Base-by-base conservation (phyloP, 2,113 vertebrate species). In the Lepisosteus osseus region DNA sequence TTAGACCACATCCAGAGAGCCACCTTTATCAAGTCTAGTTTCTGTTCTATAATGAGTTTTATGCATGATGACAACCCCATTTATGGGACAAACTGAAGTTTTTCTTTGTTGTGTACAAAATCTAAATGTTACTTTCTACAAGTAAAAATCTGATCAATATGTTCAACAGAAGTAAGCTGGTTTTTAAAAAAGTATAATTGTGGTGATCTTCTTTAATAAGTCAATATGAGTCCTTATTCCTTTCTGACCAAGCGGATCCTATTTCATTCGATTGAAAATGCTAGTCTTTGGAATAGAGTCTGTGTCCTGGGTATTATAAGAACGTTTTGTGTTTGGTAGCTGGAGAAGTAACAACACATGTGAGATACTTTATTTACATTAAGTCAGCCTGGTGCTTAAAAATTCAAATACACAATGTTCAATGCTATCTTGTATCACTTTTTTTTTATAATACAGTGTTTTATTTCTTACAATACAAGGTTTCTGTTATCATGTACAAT, bases 341-440 rank as follows among this genome's bases (percentile, higher is more conserved):
- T 82, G 85, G 87, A 78, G 78, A 80, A 86, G 71, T 86, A 88
- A 95, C 94, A 94, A 95, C 94, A 95, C 95, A 94, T 94, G 91
- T 93, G 92, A 95, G 95, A 94, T 94, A 94, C 92, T 93, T 93
- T 98, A 98, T 98, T 92, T 98, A 98, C 96, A 98, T 92, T 90
- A 93, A 89, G 84, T 94, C 90, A 92, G 92, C 90, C 91, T 83
- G 93, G 92, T 94, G 89, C 93, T 93, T 91, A 90, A 93, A 93
- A 92, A 89, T 87, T 89, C 88, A 90, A 94, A 93, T 91, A 93
- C 89, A 88, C 89, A 91, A 91, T 93, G 92, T 90, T 90, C 92
- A 92, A 92, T 89, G 90, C 84, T 88, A 87, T 86, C 71, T 63
- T 70, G 29, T 74, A 54, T 65, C 11, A 65, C 68, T 81, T 77